Evolutionary conservation across 2,888 invertebrate species (phyloP).

Genomic region (Malachius bipustulatus): DNA sequence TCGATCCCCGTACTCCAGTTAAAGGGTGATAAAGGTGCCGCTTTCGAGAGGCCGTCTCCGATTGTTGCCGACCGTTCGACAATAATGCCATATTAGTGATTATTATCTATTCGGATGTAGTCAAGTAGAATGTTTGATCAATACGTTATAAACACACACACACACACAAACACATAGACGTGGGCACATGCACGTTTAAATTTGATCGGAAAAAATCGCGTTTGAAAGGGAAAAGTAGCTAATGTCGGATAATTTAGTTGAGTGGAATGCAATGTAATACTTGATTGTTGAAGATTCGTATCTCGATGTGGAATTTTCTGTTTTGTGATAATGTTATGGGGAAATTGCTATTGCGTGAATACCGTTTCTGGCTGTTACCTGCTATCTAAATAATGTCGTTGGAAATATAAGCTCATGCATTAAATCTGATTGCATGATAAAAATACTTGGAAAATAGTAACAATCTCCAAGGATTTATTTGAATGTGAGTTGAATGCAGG

Average conservation of each 20-base stretch:
- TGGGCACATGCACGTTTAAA: no score
- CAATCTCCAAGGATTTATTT: no score
- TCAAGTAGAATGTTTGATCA: slow-evolving; percentile 24
- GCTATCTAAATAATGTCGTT: no score
- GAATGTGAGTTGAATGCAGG: no score
- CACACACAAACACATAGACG: no score
- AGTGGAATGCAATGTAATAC: slow-evolving; percentile 1
- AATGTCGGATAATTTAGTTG: slow-evolving; percentile 1
- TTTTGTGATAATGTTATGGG: no score
- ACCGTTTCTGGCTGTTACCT: no score
- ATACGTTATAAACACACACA: slow-evolving; percentile 14
- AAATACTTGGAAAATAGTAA: no score
- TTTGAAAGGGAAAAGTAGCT: no score
- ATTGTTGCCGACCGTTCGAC: neutral
- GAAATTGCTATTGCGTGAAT: no score
- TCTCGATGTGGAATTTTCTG: neutral
- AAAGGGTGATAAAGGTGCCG: slow-evolving; percentile 37
- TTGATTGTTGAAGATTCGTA: neutral
- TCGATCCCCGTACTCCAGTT: slow-evolving; percentile 22
- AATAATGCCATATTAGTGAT: slow-evolving; percentile 12
- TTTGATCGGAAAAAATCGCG: slow-evolving; percentile 1
- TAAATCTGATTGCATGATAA: no score
- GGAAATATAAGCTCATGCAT: no score
- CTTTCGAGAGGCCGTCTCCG: slow-evolving; percentile 24
- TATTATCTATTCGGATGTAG: slow-evolving; percentile 11